phyloP scores from a whole-genome alignment of 2,113 vertebrate genomes.

The Calypte anna region DNA sequence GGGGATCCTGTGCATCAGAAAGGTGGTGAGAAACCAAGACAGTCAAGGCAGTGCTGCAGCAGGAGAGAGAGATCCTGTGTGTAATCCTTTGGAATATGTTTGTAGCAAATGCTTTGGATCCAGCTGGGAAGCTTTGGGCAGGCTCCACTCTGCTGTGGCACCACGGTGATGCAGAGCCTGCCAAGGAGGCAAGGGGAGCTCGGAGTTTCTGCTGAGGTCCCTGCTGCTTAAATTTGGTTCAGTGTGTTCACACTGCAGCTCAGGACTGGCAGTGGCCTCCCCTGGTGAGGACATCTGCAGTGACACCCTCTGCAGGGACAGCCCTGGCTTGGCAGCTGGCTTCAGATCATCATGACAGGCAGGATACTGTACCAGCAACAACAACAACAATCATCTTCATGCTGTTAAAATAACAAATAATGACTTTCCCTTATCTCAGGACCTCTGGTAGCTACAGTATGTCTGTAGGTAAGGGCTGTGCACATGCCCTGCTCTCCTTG shows the following conservation, averaged over 20 bases:
- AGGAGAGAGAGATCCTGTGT: neutral
- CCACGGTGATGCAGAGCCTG: neutral
- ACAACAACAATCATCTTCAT: neutral
- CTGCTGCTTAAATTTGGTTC: neutral
- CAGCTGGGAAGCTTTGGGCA: neutral
- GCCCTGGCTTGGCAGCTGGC: neutral
- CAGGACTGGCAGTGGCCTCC: neutral
- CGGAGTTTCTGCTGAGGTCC: neutral
- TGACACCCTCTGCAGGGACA: neutral
- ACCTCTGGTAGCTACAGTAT: neutral
- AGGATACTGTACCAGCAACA: neutral
- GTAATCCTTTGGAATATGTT: neutral
- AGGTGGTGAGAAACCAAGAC: neutral
- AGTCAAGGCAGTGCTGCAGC: neutral
- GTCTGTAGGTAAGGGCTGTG: neutral
- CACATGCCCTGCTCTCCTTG: neutral
- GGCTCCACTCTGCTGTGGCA: neutral
- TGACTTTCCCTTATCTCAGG: neutral
- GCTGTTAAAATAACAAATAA: neutral
- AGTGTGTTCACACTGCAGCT: accelerated
- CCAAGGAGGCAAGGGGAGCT: neutral
- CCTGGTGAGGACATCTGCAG: neutral
- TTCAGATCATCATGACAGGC: neutral
- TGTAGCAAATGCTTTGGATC: neutral
- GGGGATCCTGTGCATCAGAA: neutral